These are phyloP conservation scores for Falco novaeseelandiae DNA, from an alignment of 2,797 vertebrate genomes.

Conservation along the genomic window DNA sequence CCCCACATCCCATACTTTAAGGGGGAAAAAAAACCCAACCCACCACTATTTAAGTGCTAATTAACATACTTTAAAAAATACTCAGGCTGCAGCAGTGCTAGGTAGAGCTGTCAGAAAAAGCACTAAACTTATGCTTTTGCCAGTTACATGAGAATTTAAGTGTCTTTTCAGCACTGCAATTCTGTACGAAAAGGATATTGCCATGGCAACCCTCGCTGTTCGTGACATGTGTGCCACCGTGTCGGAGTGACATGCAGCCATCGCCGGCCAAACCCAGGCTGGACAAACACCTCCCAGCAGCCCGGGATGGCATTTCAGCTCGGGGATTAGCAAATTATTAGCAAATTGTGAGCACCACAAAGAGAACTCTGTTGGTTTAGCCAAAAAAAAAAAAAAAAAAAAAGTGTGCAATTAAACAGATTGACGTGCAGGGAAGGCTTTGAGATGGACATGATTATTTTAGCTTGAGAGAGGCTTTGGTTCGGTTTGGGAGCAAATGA, in stretches of 20 bases:
- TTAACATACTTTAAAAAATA: constrained; percentile 67
- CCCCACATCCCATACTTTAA: constrained; percentile 24
- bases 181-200: neutral
- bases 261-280: neutral
- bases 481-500: neutral
- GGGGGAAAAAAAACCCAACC: neutral
- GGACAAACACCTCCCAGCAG: neutral
- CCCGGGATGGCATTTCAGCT: neutral
- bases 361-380: neutral
- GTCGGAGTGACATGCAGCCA: neutral
- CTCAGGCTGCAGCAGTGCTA: constrained; percentile 51
- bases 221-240: constrained; percentile 49
- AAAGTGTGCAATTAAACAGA: neutral
- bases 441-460: accelerated
- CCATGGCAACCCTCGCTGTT: constrained; percentile 64
- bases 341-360: neutral
- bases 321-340: neutral
- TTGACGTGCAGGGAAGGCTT: neutral
- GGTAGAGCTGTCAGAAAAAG: constrained; percentile 68
- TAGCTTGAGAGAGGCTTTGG: neutral
- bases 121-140: constrained; percentile 62
- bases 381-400: neutral
- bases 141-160: constrained; percentile 58
- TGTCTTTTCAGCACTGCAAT: constrained; percentile 45
- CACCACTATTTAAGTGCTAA: constrained; percentile 45